Evolutionary conservation across 1,140 invertebrate genomes (phyloP).

Genomic region (Danaus plexippus): DNA sequence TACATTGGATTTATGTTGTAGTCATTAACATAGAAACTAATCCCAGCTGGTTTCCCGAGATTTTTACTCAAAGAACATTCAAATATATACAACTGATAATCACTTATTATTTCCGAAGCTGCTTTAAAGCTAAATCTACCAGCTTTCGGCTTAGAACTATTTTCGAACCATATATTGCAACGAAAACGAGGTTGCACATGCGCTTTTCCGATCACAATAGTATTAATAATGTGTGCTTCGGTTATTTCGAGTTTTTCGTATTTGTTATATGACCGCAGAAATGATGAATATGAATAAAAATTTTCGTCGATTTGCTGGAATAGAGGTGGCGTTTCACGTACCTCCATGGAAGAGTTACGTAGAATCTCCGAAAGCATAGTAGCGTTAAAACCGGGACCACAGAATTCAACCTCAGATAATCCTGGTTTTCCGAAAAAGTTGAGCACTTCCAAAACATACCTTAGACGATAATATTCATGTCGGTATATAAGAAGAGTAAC

Average conservation of each 20-base stretch:
- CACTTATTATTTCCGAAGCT: slow-evolving; percentile 43
- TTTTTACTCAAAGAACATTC: slow-evolving; percentile 62
- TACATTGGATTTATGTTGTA: slow-evolving; percentile 65
- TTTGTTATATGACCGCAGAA: slow-evolving; percentile 67
- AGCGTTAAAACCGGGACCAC: slow-evolving; percentile 67
- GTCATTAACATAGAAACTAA: slow-evolving; percentile 70
- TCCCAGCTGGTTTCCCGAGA: slow-evolving; percentile 65
- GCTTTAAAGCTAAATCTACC: slow-evolving; percentile 68
- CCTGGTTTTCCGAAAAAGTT: slow-evolving; percentile 81
- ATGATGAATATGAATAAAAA: slow-evolving; percentile 72
- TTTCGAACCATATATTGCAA: slow-evolving; percentile 73
- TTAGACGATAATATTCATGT: slow-evolving; percentile 82
- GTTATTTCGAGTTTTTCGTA: slow-evolving; percentile 48
- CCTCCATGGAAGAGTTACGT: slow-evolving; percentile 56
- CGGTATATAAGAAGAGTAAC: slow-evolving; percentile 81
- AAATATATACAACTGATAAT: slow-evolving; percentile 63
- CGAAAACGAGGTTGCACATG: slow-evolving; percentile 59
- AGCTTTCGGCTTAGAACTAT: slow-evolving; percentile 64
- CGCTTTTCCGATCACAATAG: slow-evolving; percentile 66
- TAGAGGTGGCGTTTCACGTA: slow-evolving; percentile 60
- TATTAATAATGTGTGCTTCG: slow-evolving; percentile 56
- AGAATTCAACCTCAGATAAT: slow-evolving; percentile 64
- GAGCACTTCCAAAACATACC: slow-evolving; percentile 82
- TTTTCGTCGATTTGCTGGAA: slow-evolving; percentile 70
- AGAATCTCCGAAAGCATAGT: slow-evolving; percentile 64